Evolutionary conservation across 2,113 vertebrate species (phyloP), one percentile per base, ranked within the genome.

Genomic region (Strix aluco): DNA sequence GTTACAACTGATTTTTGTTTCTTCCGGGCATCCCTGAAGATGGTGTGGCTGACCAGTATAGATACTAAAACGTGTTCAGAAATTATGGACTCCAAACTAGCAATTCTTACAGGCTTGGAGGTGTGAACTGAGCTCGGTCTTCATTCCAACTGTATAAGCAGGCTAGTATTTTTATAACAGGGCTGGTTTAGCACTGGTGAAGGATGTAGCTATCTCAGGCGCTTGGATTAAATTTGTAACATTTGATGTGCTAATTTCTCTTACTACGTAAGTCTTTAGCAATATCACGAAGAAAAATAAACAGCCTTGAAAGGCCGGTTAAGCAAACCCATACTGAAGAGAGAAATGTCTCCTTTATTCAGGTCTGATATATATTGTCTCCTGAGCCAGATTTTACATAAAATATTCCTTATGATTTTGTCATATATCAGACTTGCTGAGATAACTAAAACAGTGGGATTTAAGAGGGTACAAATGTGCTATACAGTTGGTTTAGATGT

Each of bases 1-100:
- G 10, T 57, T 23, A 27, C 17, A 15, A 2, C 17, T 32, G 30
- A 1, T 2, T 15, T 13, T 44, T 29, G 26, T 40, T 51, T 22
- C 57, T 49, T 0, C 22, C 55, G 46, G 29, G 15, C 44, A 12
- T 36, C 59, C 14, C 0, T 15, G 18, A 14, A n/a, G 17, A 19
- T 40, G 54, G 22, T 46, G 11, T 75, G 32, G 4, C 29, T 88
- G 40, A 54, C 21, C 27, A 10, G 29, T 16, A 42, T 2, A 63
- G n/a, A 30, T 61, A 8, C 6, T 30, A 23, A 81, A 91, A 77
- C 32, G 51, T 34, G 4, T 38, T 16, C 34, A 52, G 54, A 57
- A 49, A 18, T 2, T 4, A 36, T 0, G 2, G 40, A 8, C n/a
- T 73, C 58, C 19, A 36, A 11, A 30, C 7, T 21, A 71, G 58